These are phyloP conservation scores for Drosophila helvetica DNA, from an alignment of 2,888 invertebrate genomes.

Conservation along the genomic window DNA sequence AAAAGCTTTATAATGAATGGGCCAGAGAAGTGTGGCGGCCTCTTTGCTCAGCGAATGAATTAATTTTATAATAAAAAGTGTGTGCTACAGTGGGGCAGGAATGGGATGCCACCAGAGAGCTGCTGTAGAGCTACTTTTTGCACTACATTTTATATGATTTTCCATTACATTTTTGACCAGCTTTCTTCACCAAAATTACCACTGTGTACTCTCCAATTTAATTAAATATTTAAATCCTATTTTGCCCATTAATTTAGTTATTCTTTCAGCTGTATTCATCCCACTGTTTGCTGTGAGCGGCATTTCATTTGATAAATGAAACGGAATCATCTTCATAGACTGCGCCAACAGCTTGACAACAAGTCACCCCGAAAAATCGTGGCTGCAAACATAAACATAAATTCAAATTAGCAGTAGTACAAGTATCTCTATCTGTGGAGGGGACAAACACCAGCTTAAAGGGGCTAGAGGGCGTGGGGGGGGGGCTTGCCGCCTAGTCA, in stretches of 20 bases:
- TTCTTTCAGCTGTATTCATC: background rate
- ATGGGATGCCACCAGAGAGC: background rate
- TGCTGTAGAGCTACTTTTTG: background rate
- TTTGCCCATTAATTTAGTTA: background rate
- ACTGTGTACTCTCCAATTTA: background rate
- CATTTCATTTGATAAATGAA: conserved; percentile 44
- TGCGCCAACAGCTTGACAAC: conserved; percentile 44
- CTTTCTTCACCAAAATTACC: background rate
- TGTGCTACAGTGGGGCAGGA: conserved; percentile 26
- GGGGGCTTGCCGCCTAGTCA: conserved; percentile 23
- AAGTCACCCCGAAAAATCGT: conserved; percentile 30
- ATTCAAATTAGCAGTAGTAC: conserved; percentile 23
- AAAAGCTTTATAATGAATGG: conserved; percentile 27
- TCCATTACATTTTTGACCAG: background rate
- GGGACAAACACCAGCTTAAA: background rate
- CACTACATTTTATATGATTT: background rate
- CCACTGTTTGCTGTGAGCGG: conserved; percentile 11
- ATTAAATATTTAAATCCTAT: background rate
- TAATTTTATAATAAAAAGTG: conserved; percentile 28
- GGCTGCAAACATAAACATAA: conserved; percentile 7
- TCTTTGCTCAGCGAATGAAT: conserved; percentile 31
- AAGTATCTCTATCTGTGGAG: conserved; percentile 9
- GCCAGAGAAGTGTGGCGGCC: conserved; percentile 32
- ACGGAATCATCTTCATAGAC: conserved; percentile 32
- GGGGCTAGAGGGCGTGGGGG: background rate